Evolutionary conservation across 1,140 invertebrate species (phyloP), one percentile per base, ranked within the genome.

Genomic region (Caenorhabditis tropicalis): DNA sequence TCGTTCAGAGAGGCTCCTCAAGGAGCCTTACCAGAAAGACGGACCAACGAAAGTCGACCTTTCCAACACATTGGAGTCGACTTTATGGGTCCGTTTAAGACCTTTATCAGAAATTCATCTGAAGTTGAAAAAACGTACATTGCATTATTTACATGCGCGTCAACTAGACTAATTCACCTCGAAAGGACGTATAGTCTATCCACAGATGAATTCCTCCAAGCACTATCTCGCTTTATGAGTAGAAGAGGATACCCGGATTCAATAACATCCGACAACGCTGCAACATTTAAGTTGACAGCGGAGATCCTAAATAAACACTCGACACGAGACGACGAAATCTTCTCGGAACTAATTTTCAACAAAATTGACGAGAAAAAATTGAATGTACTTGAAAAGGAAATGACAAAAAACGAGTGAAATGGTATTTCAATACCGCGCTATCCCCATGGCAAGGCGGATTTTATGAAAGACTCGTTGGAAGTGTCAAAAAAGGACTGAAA

Each of bases 391-490:
- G 70, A 84, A 0, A 21, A 43, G 33, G 46, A 84, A n/a, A 21
- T 84, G 10, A 24, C 74, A 33, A 43, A 0, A 79, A 84, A 29
- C 53, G 15, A 82, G 46, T 84, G 2, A 56, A 39, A 82, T 92
- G 91, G 91, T 84, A 84, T 39, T 92, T 91, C 65, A 91, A 88
- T 81, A 88, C 90, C 15, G 88, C 89, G 5, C 82, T 85, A 31
- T 88, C 91, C 6, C 86, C 91, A 7, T 92, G 92, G 91, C 92
- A 91, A 89, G 91, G 92, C 21, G 92, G 92, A 33, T 90, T 86
- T 24, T 91, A 86, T 83, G 91, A 93, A 82, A 65, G 92, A n/a
- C 46, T 93, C 9, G 88, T 93, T 19, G 84, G 88, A 31, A 27
- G 87, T 10, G 43, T 82, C 24, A 87, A 89, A 87, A 79, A 83